These are phyloP conservation scores for Slavum lentiscoides DNA, from an alignment of 2,888 invertebrate genomes.

Conservation along the genomic window DNA sequence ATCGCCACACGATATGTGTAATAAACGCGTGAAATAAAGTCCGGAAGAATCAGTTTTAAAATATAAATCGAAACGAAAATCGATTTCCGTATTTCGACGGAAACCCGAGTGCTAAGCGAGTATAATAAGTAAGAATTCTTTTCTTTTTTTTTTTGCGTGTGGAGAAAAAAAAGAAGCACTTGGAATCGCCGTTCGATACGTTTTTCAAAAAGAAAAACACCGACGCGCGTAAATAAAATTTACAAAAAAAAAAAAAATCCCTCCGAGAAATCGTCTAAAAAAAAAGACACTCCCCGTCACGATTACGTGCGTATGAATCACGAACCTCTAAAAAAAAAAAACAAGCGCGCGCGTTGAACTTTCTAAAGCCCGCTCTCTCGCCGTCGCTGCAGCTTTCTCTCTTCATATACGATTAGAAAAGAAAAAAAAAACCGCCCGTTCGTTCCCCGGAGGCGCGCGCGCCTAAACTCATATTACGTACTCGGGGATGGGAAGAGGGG, in stretches of 20 bases:
- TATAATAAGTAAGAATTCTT: no score
- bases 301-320: conserved; percentile 12
- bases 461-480: background rate
- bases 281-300: conserved; percentile 27
- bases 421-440: background rate
- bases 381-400: background rate
- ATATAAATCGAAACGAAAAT: no score
- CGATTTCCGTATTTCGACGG: no score
- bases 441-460: conserved; percentile 3
- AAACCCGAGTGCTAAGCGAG: no score
- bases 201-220: background rate
- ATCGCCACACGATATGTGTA: no score
- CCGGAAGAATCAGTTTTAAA: no score
- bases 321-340: background rate
- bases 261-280: conserved; percentile 5
- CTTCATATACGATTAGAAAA: background rate
- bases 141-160: no score
- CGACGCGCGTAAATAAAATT: background rate
- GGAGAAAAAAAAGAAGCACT: no score
- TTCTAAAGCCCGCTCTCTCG: conserved; percentile 38
- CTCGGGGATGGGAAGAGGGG: no score
- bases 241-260: conserved; percentile 14
- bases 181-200: no score
- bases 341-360: background rate
- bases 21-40: no score